phyloP scores from a whole-genome alignment of 2,888 invertebrate genomes.

The Papilio gigon region DNA sequence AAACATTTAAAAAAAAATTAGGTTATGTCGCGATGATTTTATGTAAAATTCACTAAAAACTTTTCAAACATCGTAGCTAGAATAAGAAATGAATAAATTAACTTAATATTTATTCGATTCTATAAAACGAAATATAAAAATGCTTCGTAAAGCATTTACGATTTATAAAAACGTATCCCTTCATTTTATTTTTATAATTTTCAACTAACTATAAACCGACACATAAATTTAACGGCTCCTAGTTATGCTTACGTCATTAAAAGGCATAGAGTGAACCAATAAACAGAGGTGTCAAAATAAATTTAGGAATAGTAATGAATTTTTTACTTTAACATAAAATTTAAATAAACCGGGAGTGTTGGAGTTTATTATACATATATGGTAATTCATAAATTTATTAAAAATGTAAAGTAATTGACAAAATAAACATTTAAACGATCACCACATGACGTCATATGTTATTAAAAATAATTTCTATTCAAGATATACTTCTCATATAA shows the following conservation, averaged over 20 bases:
- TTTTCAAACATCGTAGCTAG: neutral
- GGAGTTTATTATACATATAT: neutral
- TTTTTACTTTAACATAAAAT: conserved; percentile 35
- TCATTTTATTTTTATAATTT: conserved; percentile 33
- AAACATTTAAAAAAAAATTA: neutral
- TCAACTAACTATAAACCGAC: conserved; percentile 34
- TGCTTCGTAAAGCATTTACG: conserved; percentile 40
- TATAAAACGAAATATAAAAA: conserved; percentile 39
- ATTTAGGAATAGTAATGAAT: conserved; percentile 29
- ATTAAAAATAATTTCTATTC: neutral
- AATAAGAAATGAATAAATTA: conserved; percentile 22
- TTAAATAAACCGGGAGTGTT: conserved; percentile 18
- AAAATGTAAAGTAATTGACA: conserved; percentile 15
- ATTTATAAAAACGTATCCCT: conserved; percentile 22
- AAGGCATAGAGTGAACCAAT: conserved; percentile 36
- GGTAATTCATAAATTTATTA: conserved; percentile 3
- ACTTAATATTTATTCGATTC: conserved; percentile 20
- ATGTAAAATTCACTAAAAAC: no score
- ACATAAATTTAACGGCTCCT: conserved; percentile 38
- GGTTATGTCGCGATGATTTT: no score
- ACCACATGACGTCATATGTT: neutral
- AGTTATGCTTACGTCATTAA: conserved; percentile 42
- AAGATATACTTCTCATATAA: neutral
- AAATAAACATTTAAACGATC: neutral
- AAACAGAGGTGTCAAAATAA: conserved; percentile 39